A percentile compares a stretch with the other conserved stretches of the same genome.
Conservation (phyloP, 1,140 invertebrate genomes). For the Copidosoma floridanum region DNA sequence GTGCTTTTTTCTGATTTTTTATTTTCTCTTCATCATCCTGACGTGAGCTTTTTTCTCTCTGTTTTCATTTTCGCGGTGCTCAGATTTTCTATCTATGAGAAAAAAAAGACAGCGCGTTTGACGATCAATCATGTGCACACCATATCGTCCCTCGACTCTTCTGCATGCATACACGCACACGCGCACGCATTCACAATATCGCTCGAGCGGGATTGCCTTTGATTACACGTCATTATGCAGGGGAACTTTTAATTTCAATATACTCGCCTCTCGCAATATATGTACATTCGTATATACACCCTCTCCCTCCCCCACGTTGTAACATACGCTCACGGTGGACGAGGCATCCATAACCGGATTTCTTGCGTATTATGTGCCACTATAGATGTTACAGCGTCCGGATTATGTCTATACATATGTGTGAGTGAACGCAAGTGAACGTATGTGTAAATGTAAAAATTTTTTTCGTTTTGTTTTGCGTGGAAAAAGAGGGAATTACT, state of each 20-base stretch:
- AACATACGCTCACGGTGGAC: not conserved
- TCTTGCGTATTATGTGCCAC: not conserved
- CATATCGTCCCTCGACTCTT: not conserved
- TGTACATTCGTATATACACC: too few species aligned
- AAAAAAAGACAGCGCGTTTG: not conserved
- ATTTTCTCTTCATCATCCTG: not conserved
- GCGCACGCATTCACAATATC: too few species aligned
- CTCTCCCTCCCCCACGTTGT: not conserved
- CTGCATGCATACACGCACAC: too few species aligned
- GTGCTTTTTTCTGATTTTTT: too few species aligned
- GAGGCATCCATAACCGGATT: constrained; percentile 16
- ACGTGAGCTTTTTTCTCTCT: too few species aligned
- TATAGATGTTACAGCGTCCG: too few species aligned
- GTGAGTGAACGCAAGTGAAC: too few species aligned
- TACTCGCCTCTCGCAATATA: not conserved
- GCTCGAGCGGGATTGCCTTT: constrained; percentile 16
- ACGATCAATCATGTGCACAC: constrained; percentile 17
- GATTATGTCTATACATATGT: too few species aligned
- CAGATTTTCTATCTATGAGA: too few species aligned
- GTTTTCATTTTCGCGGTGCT: too few species aligned
- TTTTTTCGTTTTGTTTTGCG: not conserved
- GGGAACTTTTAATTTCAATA: constrained; percentile 25
- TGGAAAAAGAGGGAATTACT: not conserved
- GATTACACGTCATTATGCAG: constrained; percentile 16
- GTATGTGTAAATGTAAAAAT: too few species aligned